Percentiles rank a stretch among this genome's conserved stretches.
Evolutionary conservation across 2,797 vertebrate species (phyloP).

Genomic region (Poecile montanus): DNA sequence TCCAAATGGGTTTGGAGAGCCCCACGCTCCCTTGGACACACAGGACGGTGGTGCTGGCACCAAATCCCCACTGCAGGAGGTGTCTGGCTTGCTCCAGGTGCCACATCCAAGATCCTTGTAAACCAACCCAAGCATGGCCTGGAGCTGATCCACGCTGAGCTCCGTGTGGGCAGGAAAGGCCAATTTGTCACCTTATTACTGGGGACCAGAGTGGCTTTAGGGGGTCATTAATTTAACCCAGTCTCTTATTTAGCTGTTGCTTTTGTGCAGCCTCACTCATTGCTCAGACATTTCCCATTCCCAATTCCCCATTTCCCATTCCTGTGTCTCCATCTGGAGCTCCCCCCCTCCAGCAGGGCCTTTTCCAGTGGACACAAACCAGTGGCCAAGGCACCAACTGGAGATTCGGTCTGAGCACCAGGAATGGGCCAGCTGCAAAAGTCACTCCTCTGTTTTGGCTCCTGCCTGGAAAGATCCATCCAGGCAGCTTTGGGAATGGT

Average conservation of each 20-base stretch:
- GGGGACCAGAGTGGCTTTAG: neutral
- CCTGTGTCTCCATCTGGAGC: accelerated
- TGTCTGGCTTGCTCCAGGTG: neutral
- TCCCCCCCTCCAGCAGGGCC: neutral
- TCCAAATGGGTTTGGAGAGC: neutral
- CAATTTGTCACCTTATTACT: neutral
- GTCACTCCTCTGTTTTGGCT: neutral
- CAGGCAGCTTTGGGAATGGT: neutral
- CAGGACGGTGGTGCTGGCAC: neutral
- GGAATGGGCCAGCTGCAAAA: neutral
- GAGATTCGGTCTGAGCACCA: neutral
- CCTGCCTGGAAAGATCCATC: neutral
- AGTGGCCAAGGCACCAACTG: neutral
- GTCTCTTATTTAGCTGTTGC: neutral
- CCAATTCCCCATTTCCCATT: neutral
- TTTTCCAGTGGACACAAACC: neutral
- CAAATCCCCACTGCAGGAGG: neutral
- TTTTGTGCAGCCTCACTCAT: neutral
- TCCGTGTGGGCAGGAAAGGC: neutral
- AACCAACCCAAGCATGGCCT: accelerated
- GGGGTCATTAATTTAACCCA: constrained; percentile 21
- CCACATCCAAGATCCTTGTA: neutral
- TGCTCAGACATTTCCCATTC: neutral
- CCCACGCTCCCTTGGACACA: neutral
- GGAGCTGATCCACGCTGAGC: neutral